Evolutionary conservation across 1,140 invertebrate species (phyloP), one percentile per base, ranked within the genome.

Genomic region (Thaumetopoea pityocampa): DNA sequence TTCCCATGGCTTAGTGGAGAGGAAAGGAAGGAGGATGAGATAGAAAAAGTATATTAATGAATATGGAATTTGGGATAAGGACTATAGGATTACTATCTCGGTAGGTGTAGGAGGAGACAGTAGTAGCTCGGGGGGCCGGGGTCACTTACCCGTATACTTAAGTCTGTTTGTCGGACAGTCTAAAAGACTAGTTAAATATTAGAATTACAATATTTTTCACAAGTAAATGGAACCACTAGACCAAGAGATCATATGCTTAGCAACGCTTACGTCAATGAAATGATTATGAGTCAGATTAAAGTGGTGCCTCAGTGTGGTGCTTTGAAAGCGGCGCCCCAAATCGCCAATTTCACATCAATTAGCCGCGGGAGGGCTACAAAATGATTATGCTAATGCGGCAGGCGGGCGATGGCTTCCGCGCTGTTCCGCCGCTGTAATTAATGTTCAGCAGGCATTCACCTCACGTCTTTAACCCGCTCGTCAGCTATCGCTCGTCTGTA

Each of bases 311-410:
- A 19, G 20, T 30, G 30, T 17, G 24, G 10, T 22, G 27, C 14
- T 26, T 22, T 26, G 18, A 48, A 28, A 43, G 40, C 30, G 14
- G 28, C 17, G 29, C 36, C 23, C 22, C 35, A 40, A 47, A 34
- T 42, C 23, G 28, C 17, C 42, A 63, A 58, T 58, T 53, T 50
- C 45, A 52, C 51, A 44, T 52, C 55, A 53, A 54, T 59, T 61
- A 61, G 26, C 30, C 47, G 37, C 46, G 43, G 38, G 23, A 35
- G 26, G 37, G 32, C 45, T 45, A 41, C 42, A 52, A 56, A 63
- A 60, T 65, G 53, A 68, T 63, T 58, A 65, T 65, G 55, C 56
- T 65, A 68, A 63, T 68, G 49, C 43, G 51, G 34, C 49, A 55
- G 44, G 50, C 47, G 56, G 46, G 57, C 54, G 54, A 65, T 65